Evolutionary conservation across 1,140 invertebrate genomes (phyloP).

Genomic region (Littorina saxatilis): DNA sequence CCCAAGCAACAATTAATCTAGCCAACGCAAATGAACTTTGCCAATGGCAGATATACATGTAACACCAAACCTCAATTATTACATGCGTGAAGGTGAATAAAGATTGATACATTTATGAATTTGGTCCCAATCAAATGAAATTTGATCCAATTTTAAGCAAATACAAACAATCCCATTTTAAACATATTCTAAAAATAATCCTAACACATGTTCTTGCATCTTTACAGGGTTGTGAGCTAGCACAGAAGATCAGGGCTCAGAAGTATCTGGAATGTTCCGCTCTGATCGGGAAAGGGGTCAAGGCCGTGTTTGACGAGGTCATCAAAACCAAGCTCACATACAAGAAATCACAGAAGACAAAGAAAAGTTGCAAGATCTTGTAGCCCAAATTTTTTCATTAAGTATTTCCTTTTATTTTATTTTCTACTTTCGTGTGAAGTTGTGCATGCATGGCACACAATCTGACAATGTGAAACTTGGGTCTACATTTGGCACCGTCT

Average conservation of each 20-base stretch:
- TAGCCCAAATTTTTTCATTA: background rate
- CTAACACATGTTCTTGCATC: no score
- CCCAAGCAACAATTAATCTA: no score
- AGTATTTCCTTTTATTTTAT: background rate
- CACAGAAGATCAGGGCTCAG: slow-evolving; percentile 83
- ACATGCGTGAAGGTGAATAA: no score
- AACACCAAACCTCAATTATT: no score
- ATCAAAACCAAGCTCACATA: slow-evolving; percentile 19
- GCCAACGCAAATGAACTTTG: no score
- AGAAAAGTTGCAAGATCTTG: slow-evolving; percentile 13
- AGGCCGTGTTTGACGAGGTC: slow-evolving; percentile 41
- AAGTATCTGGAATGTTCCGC: slow-evolving; percentile 93
- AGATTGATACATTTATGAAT: no score
- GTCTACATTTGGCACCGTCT: background rate
- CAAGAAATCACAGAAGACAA: background rate
- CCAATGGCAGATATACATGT: no score
- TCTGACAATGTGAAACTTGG: background rate
- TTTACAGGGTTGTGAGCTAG: slow-evolving; percentile 64
- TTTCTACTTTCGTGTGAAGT: background rate
- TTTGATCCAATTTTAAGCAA: background rate
- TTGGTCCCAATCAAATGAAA: no score
- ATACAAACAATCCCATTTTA: background rate
- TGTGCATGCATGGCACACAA: background rate
- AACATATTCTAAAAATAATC: background rate
- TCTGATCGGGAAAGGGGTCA: slow-evolving; percentile 78